Base-by-base conservation (phyloP, 2,797 vertebrate species). In the Tamandua tetradactyla region DNA sequence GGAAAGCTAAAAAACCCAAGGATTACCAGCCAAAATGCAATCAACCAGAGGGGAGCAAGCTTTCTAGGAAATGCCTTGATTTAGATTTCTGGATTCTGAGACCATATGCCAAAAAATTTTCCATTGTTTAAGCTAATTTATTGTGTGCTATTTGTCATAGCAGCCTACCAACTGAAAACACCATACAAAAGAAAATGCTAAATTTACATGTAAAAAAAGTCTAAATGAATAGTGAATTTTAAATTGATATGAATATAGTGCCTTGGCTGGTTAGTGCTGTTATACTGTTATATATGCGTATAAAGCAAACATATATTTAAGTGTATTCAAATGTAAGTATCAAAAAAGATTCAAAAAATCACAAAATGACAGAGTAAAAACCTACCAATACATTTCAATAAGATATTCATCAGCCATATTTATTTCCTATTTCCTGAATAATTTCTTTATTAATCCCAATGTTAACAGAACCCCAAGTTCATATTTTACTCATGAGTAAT, bases 311-410 rank as follows among this genome's bases (percentile, higher is more conserved):
- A 64, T 68, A 35, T 40, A 40, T 80, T 71, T 90, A 71, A 62
- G 4, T 76, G 4, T 90, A 32, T 64, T 87, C 72, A 55, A 76
- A 47, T 72, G 44, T 66, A 49, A 44, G 9, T 59, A 13, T 42
- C 18, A 81, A 80, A 91, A 71, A 88, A 12, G 20, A 69, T 42
- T 80, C 8, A 49, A 72, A 25, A 87, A 81, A 62, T 74, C 37
- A 91, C 10, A 79, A 66, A 79, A 93, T 88, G n/a, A 49, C 59
- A 90, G 12, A 40, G 3, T 76, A 68, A 93, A 88, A 78, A 59
- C 9, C 57, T 9, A 57, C 5, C 8, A 80, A 71, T 90, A 87
- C 69, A 66, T 92, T 66, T 47, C 18, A 52, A 69, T 40, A 57
- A 85, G 47, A 64, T 83, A 2, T 4, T 91, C 5, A 30, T 47